Evolutionary conservation across 2,888 invertebrate species (phyloP), one percentile per base, ranked within the genome.

Genomic region (Achlya flavicornis): DNA sequence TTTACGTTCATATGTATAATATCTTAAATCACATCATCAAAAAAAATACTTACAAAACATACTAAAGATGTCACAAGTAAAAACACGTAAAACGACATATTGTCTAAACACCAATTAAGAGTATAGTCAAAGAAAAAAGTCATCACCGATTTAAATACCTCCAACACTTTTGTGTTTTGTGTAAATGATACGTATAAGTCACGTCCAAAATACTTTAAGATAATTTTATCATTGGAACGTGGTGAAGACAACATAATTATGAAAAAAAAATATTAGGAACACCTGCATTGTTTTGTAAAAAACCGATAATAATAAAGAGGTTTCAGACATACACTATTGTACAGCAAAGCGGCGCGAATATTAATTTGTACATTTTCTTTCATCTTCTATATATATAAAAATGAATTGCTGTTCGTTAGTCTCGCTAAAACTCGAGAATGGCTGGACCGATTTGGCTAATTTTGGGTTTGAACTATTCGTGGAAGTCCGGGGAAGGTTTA

Each of bases 41-140:
- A n/a, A n/a, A 10, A 77, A 64, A 80, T 76, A 84, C 84, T 83
- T 76, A 84, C 84, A 64, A 77, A 68, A 61, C 73, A 83, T 64
- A 83, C 66, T 53, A 77, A 61, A 5, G 75, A 76, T 12, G 74
- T 63, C 57, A 83, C 68, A 69, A 78, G 68, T 62, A 79, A 65
- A 61, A 82, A 69, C 7, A 70, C 72, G 61, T 81, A 65, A n/a
- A 76, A 70, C 67, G 76, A 76, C 84, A 84, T 84, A 66, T 73
- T 64, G 46, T 16, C 35, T 80, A 60, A 41, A 57, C 19, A 57
- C 8, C 26, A 57, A 57, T 57, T 41, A 16, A 19, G 16, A n/a
- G 6, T 43, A 60, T 60, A 63, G 66, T 19, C 67, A 62, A 60
- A 64, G 53, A 19, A 64, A 61, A 60, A 19, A 60, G 7, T 32